Evolutionary conservation across 23 tunicate species (phyloP).

Genomic region (Trididemnum clinides): DNA sequence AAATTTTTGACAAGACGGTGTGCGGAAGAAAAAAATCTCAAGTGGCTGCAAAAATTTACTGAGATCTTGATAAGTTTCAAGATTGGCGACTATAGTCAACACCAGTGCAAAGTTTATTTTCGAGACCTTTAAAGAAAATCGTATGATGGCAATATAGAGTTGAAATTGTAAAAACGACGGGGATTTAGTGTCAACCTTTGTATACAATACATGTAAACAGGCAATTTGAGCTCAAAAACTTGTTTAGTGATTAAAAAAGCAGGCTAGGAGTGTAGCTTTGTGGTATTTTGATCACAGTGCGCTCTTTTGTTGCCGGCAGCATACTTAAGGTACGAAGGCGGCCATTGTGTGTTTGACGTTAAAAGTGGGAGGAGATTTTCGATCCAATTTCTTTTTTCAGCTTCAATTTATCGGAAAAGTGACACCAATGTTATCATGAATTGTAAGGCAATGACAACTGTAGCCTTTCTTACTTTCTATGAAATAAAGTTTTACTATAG

Average conservation of each 20-base stretch:
- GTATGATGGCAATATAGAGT: too few relatives aligned
- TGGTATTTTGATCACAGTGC: neutral
- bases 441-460: neutral
- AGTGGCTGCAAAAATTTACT: too few relatives aligned
- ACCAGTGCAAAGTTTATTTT: too few relatives aligned
- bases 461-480: too few relatives aligned
- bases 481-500: too few relatives aligned
- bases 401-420: neutral
- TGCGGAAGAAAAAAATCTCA: too few relatives aligned
- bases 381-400: neutral
- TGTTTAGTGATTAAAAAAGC: neutral
- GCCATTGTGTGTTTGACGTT: neutral
- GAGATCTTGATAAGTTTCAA: too few relatives aligned
- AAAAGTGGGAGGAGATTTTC: neutral
- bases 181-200: too few relatives aligned
- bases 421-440: neutral
- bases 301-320: neutral
- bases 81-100: too few relatives aligned
- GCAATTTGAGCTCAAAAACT: conserved; percentile 3
- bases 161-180: too few relatives aligned
- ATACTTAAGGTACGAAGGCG: neutral
- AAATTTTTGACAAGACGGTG: too few relatives aligned
- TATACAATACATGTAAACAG: conserved; percentile 6
- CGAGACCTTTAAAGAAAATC: too few relatives aligned
- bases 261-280: neutral